Conservation (phyloP, 2,113 vertebrate genomes). For the Propithecus coquereli region DNA sequence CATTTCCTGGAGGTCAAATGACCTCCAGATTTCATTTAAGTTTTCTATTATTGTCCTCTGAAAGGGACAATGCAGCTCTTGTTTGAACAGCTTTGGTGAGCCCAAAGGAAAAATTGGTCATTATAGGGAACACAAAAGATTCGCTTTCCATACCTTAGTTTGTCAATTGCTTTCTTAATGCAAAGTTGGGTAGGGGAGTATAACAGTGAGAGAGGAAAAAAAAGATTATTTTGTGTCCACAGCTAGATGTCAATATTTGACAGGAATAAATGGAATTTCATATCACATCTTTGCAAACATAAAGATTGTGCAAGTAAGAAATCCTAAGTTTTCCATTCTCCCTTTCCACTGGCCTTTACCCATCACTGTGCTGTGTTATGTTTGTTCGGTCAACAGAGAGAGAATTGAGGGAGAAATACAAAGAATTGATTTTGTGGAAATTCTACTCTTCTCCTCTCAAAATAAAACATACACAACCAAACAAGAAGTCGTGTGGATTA, state of each 20-base stretch:
- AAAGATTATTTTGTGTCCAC: slow-evolving; percentile 80
- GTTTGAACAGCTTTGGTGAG: slow-evolving; percentile 85
- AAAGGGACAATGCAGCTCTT: slow-evolving; percentile 85
- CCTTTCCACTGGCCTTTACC: slow-evolving; percentile 6
- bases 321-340: slow-evolving; percentile 30
- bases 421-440: background rate
- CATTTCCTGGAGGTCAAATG: slow-evolving; percentile 80
- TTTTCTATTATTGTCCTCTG: slow-evolving; percentile 83
- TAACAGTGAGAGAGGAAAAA: background rate
- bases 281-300: slow-evolving; percentile 76
- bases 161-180: slow-evolving; percentile 83
- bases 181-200: slow-evolving; percentile 73
- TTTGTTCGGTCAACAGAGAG: background rate
- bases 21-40: slow-evolving; percentile 86
- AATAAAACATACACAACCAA: background rate
- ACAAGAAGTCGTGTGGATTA: fast-evolving
- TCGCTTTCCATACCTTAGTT: slow-evolving; percentile 83
- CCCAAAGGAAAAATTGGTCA: slow-evolving; percentile 83
- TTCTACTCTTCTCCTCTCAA: background rate
- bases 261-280: slow-evolving; percentile 81
- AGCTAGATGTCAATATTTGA: slow-evolving; percentile 82
- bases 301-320: slow-evolving; percentile 72
- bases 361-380: background rate
- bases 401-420: background rate
- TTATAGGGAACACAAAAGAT: slow-evolving; percentile 83